These are phyloP conservation scores for Canis aureus DNA, from an alignment of 2,113 vertebrate species.

Conservation along the genomic window DNA sequence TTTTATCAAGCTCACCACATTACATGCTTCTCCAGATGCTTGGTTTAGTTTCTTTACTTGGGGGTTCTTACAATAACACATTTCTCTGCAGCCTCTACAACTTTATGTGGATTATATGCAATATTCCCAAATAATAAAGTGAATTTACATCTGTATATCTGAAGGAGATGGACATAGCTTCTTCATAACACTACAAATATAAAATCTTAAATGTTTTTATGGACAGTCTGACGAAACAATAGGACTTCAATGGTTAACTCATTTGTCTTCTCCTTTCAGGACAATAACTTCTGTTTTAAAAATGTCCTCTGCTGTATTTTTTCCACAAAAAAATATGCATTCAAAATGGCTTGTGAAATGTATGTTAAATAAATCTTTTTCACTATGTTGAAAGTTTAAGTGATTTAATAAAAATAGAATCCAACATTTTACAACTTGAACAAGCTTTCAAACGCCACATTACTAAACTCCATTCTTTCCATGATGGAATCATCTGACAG, in stretches of 20 bases:
- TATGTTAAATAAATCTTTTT: constrained; percentile 74
- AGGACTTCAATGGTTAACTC: constrained; percentile 39
- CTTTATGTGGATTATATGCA: neutral
- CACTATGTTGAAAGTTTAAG: constrained; percentile 75
- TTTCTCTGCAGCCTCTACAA: neutral
- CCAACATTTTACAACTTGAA: constrained; percentile 78
- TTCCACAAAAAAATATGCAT: constrained; percentile 68
- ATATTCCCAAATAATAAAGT: neutral
- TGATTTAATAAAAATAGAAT: constrained; percentile 81
- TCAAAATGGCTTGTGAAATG: constrained; percentile 72
- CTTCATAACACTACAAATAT: neutral
- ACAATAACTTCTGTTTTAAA: constrained; percentile 69
- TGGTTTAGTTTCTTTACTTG: accelerated
- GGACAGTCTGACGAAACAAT: constrained; percentile 31
- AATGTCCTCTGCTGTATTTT: constrained; percentile 74
- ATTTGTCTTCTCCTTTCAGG: constrained; percentile 67
- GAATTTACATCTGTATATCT: constrained; percentile 41
- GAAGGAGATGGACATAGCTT: neutral
- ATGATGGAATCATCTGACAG: constrained; percentile 58
- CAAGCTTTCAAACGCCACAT: constrained; percentile 70
- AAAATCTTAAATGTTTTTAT: constrained; percentile 24
- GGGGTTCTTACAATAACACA: neutral
- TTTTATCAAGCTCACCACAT: accelerated
- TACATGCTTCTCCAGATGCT: neutral
- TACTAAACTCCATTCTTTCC: constrained; percentile 49